A percentile compares a stretch with the other conserved stretches of the same genome.
Conservation (phyloP, 2,888 invertebrate genomes). For the Nemotelus nigrinus region DNA sequence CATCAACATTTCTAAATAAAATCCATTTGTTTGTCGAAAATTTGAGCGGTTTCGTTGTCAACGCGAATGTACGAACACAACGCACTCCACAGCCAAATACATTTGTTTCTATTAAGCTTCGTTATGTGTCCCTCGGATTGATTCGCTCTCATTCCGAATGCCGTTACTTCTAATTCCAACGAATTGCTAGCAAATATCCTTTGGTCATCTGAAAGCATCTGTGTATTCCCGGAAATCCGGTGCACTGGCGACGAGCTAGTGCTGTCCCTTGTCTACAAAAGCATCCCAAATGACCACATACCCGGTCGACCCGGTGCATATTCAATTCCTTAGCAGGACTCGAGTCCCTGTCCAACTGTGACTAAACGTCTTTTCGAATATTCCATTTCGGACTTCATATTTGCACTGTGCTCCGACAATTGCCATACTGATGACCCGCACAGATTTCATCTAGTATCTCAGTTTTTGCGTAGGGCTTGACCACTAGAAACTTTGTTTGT, state of each 20-base stretch:
- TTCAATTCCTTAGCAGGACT: not conserved
- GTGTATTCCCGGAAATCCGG: too few relatives aligned
- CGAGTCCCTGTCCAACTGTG: not conserved
- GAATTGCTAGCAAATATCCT: constrained; percentile 18
- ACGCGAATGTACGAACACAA: too few relatives aligned
- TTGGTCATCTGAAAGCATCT: not conserved
- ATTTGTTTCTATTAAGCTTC: constrained; percentile 28
- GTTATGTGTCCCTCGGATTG: constrained; percentile 37
- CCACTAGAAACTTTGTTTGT: not conserved
- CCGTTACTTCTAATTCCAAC: constrained; percentile 14
- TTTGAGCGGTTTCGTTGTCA: too few relatives aligned
- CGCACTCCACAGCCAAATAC: not conserved
- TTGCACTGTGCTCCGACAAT: constrained; percentile 7
- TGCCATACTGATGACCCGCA: not conserved
- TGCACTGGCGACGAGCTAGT: too few relatives aligned
- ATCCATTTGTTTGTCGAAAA: too few relatives aligned
- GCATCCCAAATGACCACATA: too few relatives aligned
- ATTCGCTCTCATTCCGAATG: constrained; percentile 17
- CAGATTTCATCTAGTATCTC: not conserved
- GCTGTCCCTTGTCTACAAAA: too few relatives aligned
- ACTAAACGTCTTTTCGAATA: constrained; percentile 36
- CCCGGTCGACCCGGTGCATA: too few relatives aligned
- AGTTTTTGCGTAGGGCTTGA: constrained; percentile 4
- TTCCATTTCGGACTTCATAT: constrained; percentile 21
- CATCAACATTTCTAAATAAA: too few relatives aligned